Evolutionary conservation across 2,888 invertebrate species (phyloP).

Genomic region (Achlya flavicornis): DNA sequence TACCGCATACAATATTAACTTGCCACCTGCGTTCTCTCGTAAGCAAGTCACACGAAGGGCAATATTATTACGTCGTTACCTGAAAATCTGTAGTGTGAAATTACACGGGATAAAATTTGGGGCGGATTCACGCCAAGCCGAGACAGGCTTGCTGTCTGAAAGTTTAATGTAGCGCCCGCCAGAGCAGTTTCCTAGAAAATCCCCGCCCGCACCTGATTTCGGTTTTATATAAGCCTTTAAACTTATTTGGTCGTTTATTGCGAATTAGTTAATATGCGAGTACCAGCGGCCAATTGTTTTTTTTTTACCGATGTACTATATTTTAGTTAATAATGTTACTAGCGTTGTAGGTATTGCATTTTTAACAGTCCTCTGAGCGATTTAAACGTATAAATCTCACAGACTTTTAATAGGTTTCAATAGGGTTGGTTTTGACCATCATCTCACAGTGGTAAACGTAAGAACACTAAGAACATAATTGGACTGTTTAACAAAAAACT

Average conservation of each 20-base stretch:
- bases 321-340: too few species aligned
- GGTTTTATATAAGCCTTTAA: conserved; percentile 61
- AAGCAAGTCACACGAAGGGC: conserved; percentile 33
- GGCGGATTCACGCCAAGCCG: conserved; percentile 41
- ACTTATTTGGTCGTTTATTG: conserved; percentile 58
- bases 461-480: too few species aligned
- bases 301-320: neutral
- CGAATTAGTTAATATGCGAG: conserved; percentile 41
- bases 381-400: too few species aligned
- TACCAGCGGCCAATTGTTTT: conserved; percentile 22
- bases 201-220: conserved; percentile 60
- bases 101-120: conserved; percentile 60
- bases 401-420: too few species aligned
- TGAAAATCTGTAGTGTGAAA: conserved; percentile 63
- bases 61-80: conserved; percentile 52
- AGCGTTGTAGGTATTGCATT: too few species aligned
- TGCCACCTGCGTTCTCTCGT: conserved; percentile 24
- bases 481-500: too few species aligned
- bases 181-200: conserved; percentile 59
- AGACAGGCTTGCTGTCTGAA: conserved; percentile 59
- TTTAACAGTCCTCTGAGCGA: too few species aligned
- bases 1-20: conserved; percentile 27
- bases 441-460: too few species aligned
- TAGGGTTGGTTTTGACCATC: too few species aligned
- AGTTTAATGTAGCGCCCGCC: conserved; percentile 68